Base-by-base conservation (phyloP, 2,888 invertebrate genomes). In the Clanis bilineata region DNA sequence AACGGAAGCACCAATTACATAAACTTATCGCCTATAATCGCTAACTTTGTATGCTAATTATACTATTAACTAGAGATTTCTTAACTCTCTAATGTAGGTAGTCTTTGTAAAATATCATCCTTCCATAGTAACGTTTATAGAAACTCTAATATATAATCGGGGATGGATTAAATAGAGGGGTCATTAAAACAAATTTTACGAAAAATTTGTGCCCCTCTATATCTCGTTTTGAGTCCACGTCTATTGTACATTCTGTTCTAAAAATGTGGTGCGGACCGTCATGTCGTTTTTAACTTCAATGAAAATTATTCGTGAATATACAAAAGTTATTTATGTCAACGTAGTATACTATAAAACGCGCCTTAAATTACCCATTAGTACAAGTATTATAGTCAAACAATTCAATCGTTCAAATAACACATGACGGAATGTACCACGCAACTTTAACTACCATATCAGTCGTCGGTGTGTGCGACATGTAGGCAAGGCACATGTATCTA, bases 21-120 rank as follows among this genome's bases (percentile, higher is more conserved):
- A 68, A 41, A 72, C 73, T 77, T 69, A 74, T 76, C 76, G 73
- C 80, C 51, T 79, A 83, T 72, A 68, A 70, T 76, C 70, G 78
- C 76, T 72, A 79, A 74, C 41, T 78, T 74, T 80, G 76, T 72
- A 81, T 68, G 79, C 80, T 86, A 81, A 80, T 77, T 81, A 82
- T 82, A 77, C 80, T 79, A 74, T 74, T 79, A 79, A 86, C 82
- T 90, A 90, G 86, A 74, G 68, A 85, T 85, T 89, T 90, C 87
- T 88, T 86, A 83, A 86, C 80, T 89, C 88, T 90, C 83, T 75
- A 82, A 78, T 82, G 71, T 86, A 88, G 85, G 83, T 88, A 89
- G 86, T 79, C 71, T 83, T 83, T 87, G 85, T 90, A 90, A 86
- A 86, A 79, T 77, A 81, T 81, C 86, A 87, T 86, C 85, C 87